These are phyloP conservation scores for Xyrauchen texanus DNA, from an alignment of 2,113 vertebrate genomes.

Conservation along the genomic window DNA sequence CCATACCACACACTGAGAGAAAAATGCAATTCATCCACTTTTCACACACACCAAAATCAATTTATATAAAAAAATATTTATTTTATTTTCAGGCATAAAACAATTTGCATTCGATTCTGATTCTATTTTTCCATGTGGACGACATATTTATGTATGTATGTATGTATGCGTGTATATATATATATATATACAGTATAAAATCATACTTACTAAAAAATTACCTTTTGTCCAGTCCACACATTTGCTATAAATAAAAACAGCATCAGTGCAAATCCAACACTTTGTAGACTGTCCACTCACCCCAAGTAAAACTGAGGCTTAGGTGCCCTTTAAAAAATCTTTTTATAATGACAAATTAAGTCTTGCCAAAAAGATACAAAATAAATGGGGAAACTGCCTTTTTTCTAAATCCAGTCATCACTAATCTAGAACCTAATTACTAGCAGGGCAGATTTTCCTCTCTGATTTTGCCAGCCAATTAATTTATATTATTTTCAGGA, in stretches of 20 bases:
- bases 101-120: too few relatives aligned
- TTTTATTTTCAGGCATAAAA: too few relatives aligned
- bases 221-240: conserved; percentile 31
- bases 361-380: conserved; percentile 52
- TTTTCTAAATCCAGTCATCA: conserved; percentile 57
- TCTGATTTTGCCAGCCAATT: conserved; percentile 65
- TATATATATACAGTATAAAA: neutral
- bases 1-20: too few relatives aligned
- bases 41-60: too few relatives aligned
- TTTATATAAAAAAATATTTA: too few relatives aligned
- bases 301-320: conserved; percentile 65
- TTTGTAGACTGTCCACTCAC: conserved; percentile 55
- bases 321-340: conserved; percentile 62
- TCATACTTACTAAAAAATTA: neutral
- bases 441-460: conserved; percentile 61
- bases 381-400: conserved; percentile 50
- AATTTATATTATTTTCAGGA: conserved; percentile 65
- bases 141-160: too few relatives aligned
- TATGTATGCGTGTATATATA: too few relatives aligned
- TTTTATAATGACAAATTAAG: conserved; percentile 63
- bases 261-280: conserved; percentile 48
- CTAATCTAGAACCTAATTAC: conserved; percentile 65
- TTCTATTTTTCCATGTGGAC: too few relatives aligned
- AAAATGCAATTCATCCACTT: too few relatives aligned
- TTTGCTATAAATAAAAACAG: conserved; percentile 3